Evolutionary conservation across 2,888 invertebrate species (phyloP), one percentile per base, ranked within the genome.

Genomic region (Calephelis perditalis): DNA sequence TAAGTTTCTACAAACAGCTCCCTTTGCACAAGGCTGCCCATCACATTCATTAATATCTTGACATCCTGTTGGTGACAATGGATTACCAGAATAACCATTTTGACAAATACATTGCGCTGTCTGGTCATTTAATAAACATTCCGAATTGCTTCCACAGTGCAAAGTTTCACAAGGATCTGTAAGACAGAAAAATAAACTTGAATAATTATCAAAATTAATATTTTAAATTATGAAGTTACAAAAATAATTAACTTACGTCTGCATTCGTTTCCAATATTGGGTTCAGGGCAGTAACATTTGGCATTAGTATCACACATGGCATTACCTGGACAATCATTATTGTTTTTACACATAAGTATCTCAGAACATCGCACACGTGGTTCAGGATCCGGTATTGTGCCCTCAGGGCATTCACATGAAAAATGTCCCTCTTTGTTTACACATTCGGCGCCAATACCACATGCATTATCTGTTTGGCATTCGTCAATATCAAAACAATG

Each of bases 211-310:
- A 3, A 3, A 26, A 26, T 26, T 3, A 26, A 64, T n/a, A 46
- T 7, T 2, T 47, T 12, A 26, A 15, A 47, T 47, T 15, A 2
- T 8, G n/a, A 9, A 15, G 9, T 2, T 49, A 49, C 12, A 15
- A 47, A 8, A 47, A 36, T 37, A 52, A 10, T 45, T 8, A 70
- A 92, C 95, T 94, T 92, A 96, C 96, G 97, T 83, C 97, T 93
- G 73, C 98, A 98, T 75, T 97, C 96, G 72, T 97, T 96, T 71
- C 97, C 98, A 70, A 96, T 91, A 77, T 97, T 97, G 0, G 98
- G 98, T 74, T 96, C 96, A 3, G 97, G 97, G 73, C 98, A 98
- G 46, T 96, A 81, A 77, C 98, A 98, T 72, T 95, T 93, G 63
- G 94, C 93, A 67, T 94, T 93, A 7, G 89, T 77, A 75, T 97